These are phyloP conservation scores for Octomys mimax DNA, from an alignment of 2,797 vertebrate species.

Conservation along the genomic window DNA sequence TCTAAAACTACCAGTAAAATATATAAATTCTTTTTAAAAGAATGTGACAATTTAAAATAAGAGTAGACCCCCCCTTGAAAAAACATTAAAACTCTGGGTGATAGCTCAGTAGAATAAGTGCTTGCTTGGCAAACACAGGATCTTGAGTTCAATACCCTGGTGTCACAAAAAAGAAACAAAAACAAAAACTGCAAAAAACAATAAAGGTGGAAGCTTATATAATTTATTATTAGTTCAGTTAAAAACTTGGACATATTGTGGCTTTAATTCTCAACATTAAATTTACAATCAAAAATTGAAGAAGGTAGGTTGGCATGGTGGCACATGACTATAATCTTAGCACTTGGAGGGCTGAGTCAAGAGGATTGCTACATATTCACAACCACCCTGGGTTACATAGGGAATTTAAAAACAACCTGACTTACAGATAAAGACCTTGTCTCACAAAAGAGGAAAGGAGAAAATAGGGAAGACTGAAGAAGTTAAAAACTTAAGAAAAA, in stretches of 20 bases:
- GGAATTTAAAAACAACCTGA: neutral
- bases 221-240: neutral
- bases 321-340: neutral
- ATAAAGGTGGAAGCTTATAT: neutral
- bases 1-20: neutral
- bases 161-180: too few species aligned
- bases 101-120: too few species aligned
- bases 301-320: neutral
- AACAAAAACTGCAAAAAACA: too few species aligned
- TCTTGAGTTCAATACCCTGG: too few species aligned
- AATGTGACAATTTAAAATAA: neutral
- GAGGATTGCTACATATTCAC: neutral
- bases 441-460: neutral
- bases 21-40: neutral
- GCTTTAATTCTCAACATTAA: neutral
- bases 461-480: neutral
- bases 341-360: neutral
- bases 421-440: neutral
- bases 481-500: neutral
- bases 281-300: neutral
- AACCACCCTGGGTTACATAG: neutral
- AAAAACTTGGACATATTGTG: neutral
- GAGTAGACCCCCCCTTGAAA: too few species aligned
- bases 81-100: too few species aligned
- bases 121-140: too few species aligned